Base-by-base conservation (phyloP, 1,140 invertebrate species). In the Triops longicaudatus region DNA sequence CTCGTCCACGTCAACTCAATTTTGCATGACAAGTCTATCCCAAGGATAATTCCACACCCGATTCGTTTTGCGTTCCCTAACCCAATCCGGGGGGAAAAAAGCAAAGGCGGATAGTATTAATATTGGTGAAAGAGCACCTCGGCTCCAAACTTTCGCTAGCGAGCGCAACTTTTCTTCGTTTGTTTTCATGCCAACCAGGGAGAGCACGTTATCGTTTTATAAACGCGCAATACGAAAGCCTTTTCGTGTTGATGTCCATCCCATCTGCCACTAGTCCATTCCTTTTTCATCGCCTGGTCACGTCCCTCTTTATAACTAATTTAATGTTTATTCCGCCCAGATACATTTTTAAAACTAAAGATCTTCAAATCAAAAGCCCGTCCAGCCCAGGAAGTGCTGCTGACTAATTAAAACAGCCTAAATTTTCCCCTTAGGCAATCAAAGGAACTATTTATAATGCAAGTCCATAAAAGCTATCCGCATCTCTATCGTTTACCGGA, bases 241-340 rank as follows among this genome's bases (percentile, higher is more conserved):
- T 63, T 63, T 63, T 63, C 50, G 50, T 63, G 50, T 63, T 63
- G 50, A 63, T 63, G 50, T 63, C 50, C 50, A 63, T 63, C n/a
- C 50, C 50, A 63, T 63, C 50, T 22, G 50, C 50, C 50, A 63
- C 50, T 14, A 63, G 50, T 6, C 50, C 50, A 63, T 63, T 63
- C 22, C 50, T 63, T 63, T 37, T 63, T 63, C 50, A 63, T 63
- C 50, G 50, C 50, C 7, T 17, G 17, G 50, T 63, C 50, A 63
- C 50, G 50, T 63, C 50, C 14, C 22, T 17, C 17, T 17, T 14
- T 37, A 37, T 63, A 22, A 63, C 10, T 63, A n/a, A 63, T 12
- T 63, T 63, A 63, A 22, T 22, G 50, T 63, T 0, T 63, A 22
- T 63, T 63, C 50, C n/a, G 17, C 0, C 7, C 17, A 63, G 50